Evolutionary conservation across 2,888 invertebrate species (phyloP), one percentile per base, ranked within the genome.

Genomic region (Actias luna): DNA sequence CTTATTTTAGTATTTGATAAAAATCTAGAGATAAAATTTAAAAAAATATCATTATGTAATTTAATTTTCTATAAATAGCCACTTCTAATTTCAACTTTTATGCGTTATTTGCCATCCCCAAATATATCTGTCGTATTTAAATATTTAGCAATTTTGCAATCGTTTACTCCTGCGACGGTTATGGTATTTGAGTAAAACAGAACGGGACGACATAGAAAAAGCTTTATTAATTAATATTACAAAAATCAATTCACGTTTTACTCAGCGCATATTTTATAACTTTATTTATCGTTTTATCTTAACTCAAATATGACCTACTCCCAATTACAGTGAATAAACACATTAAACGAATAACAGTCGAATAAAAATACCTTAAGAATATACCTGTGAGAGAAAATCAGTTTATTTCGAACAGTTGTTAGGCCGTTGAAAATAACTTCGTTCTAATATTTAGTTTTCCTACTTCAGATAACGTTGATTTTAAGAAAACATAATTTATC

Each of bases 391-490:
- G n/a, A 59, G 42, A 59, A 22, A 62, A 62, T 50, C 18, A 58
- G 46, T 62, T 50, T 59, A 62, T 46, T 52, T 62, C 52, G 27
- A 62, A 52, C 46, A 22, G 10, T n/a, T 55, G n/a, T 62, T 59
- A 58, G 62, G 35, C 35, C 50, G 52, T 33, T 25, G 25, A 2
- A 27, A 62, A 59, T 52, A 46, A 57, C 55, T 5, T 18, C 57
- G 42, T 31, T 14, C 58, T 33, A 55, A 39, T 31, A 59, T 59
- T 59, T 39, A 59, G 59, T 55, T 55, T 63, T 50, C 55, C 58
- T 57, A 63, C 35, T 57, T 59, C 52, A 69, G 67, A 66, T 69
- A 69, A 66, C 69, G 69, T 64, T 69, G 65, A 69, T 69, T 72
- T 69, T 55, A 25, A 22, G 46, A 50, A 50, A 12, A 25, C 36